These are phyloP conservation scores for Platichthys stellatus DNA, from an alignment of 2,113 vertebrate species.

Conservation along the genomic window DNA sequence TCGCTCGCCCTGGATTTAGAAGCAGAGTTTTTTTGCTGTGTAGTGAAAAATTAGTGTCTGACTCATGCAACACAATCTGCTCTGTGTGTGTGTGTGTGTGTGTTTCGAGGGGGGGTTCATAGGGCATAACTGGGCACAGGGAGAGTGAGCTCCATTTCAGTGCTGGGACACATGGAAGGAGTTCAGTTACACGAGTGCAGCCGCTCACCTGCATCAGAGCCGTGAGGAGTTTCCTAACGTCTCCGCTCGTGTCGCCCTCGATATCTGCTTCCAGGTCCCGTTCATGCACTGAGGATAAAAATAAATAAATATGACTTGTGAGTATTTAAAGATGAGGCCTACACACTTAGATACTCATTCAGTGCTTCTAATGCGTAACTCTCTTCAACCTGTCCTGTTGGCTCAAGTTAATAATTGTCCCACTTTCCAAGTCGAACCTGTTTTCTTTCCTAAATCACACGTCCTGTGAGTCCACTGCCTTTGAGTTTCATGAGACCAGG, in stretches of 20 bases:
- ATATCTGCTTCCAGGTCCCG: constrained; percentile 83
- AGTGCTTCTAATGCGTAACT: background rate
- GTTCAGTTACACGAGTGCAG: constrained; percentile 26
- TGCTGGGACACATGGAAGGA: constrained; percentile 8
- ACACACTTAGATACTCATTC: background rate
- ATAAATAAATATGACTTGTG: background rate
- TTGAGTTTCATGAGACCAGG: too few species aligned
- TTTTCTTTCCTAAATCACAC: too few species aligned
- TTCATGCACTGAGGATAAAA: constrained; percentile 76
- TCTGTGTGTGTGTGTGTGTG: constrained; percentile 24
- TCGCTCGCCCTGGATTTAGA: constrained; percentile 73
- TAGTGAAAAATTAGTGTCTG: constrained; percentile 1
- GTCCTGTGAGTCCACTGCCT: too few species aligned
- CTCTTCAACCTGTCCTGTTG: background rate
- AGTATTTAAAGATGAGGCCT: too few species aligned
- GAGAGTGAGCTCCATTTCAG: constrained; percentile 63
- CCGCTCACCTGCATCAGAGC: constrained; percentile 77
- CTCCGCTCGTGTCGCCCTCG: constrained; percentile 84
- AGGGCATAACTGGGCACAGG: constrained; percentile 15
- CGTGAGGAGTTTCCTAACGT: constrained; percentile 80
- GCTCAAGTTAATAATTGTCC: background rate
- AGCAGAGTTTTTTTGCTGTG: background rate
- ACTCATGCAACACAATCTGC: constrained; percentile 25
- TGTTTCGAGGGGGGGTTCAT: constrained; percentile 27
- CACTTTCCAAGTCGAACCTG: background rate